Conservation (phyloP, 2,888 invertebrate genomes). For the Athalia circularis region DNA sequence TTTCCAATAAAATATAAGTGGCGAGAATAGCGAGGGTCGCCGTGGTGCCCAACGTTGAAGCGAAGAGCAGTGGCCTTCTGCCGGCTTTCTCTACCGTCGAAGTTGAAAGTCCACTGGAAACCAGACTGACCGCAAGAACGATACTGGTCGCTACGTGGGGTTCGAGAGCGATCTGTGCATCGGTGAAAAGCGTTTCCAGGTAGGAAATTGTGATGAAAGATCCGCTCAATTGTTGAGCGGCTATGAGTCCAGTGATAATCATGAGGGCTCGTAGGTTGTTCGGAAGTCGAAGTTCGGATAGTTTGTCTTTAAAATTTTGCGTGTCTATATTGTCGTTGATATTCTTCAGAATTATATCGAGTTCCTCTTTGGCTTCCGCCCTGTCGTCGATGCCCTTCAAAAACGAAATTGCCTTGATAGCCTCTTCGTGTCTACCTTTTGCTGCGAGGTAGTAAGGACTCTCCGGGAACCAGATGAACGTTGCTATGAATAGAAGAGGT, state of each 20-base stretch:
- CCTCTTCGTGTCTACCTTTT: conserved; percentile 62
- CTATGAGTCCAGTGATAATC: conserved; percentile 67
- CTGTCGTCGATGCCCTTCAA: conserved; percentile 61
- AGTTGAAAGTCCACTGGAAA: conserved; percentile 68
- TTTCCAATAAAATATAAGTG: conserved; percentile 61
- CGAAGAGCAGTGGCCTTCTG: conserved; percentile 74
- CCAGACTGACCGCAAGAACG: conserved; percentile 74
- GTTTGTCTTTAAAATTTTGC: conserved; percentile 53
- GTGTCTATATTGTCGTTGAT: conserved; percentile 47
- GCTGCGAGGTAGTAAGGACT: conserved; percentile 66
- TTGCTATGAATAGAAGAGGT: conserved; percentile 64
- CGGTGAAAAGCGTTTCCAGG: conserved; percentile 62
- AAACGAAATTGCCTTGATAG: conserved; percentile 62
- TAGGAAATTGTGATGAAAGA: conserved; percentile 71
- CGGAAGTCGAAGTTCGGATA: conserved; percentile 56
- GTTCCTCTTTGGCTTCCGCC: conserved; percentile 28
- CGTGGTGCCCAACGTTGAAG: conserved; percentile 71
- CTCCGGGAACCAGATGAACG: conserved; percentile 70
- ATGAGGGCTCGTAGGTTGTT: conserved; percentile 64
- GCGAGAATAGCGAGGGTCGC: conserved; percentile 63
- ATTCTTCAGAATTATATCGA: conserved; percentile 26
- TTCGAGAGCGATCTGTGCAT: conserved; percentile 62
- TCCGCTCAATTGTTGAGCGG: conserved; percentile 70
- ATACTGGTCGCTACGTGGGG: conserved; percentile 72
- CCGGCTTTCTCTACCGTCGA: conserved; percentile 75